Percentiles rank a stretch among this genome's conserved stretches.
Evolutionary conservation across 2,888 invertebrate genomes (phyloP).

Genomic region (Cheilosia scutellata): DNA sequence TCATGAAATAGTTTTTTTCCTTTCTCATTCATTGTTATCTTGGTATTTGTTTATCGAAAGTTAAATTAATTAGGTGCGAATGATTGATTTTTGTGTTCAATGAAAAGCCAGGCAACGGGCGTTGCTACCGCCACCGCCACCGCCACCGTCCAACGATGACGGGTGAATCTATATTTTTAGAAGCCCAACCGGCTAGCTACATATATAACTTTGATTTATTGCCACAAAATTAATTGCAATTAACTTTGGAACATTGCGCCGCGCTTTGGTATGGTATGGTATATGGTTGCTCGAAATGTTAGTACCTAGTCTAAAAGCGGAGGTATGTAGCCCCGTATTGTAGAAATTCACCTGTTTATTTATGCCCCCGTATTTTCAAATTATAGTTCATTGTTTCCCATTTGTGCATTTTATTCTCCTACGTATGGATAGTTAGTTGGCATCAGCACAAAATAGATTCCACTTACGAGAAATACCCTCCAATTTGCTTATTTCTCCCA

Average conservation of each 20-base stretch:
- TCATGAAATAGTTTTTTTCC: slow-evolving; percentile 11
- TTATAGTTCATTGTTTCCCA: too few species aligned
- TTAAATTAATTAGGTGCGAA: slow-evolving; percentile 71
- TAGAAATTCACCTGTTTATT: too few species aligned
- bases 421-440: too few species aligned
- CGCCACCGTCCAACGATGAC: slow-evolving; percentile 6
- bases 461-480: too few species aligned
- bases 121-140: slow-evolving; percentile 13
- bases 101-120: slow-evolving; percentile 15
- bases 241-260: slow-evolving; percentile 29
- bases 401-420: too few species aligned
- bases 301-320: not conserved
- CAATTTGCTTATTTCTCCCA: too few species aligned
- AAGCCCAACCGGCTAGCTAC: slow-evolving; percentile 24
- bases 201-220: slow-evolving; percentile 67
- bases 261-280: not conserved
- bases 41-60: slow-evolving; percentile 62
- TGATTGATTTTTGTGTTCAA: slow-evolving; percentile 64
- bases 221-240: slow-evolving; percentile 52
- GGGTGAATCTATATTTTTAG: slow-evolving; percentile 35
- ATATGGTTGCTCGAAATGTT: slow-evolving; percentile 6
- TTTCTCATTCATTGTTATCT: slow-evolving; percentile 50
- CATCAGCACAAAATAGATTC: too few species aligned
- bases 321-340: not conserved
- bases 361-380: too few species aligned